These are phyloP conservation scores for Mya arenaria DNA, from an alignment of 1,140 invertebrate species.

Conservation along the genomic window DNA sequence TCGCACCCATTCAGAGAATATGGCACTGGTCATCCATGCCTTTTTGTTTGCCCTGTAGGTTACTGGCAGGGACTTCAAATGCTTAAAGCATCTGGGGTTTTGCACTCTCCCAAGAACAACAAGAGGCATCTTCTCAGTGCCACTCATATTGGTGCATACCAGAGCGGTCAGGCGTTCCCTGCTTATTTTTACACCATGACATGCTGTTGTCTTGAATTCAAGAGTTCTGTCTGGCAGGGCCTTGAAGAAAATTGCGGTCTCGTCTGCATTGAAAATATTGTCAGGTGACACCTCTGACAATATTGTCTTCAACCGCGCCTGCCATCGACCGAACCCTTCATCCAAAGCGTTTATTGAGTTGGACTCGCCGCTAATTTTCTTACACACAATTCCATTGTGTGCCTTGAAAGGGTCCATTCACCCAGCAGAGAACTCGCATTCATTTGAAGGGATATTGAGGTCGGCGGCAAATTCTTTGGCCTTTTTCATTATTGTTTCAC, in stretches of 20 bases:
- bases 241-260: slow-evolving; percentile 59
- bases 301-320: background rate
- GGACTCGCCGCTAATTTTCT: slow-evolving; percentile 25
- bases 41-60: slow-evolving; percentile 57
- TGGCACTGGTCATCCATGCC: slow-evolving; percentile 55
- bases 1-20: slow-evolving; percentile 56
- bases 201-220: slow-evolving; percentile 45
- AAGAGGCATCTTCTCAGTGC: slow-evolving; percentile 80
- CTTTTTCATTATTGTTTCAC: slow-evolving; percentile 29
- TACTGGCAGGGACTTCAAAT: slow-evolving; percentile 42
- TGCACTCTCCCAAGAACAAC: slow-evolving; percentile 82
- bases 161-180: slow-evolving; percentile 82
- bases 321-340: slow-evolving; percentile 12
- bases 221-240: slow-evolving; percentile 53
- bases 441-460: background rate
- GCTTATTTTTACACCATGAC: slow-evolving; percentile 75
- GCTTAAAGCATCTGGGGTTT: slow-evolving; percentile 82
- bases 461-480: slow-evolving; percentile 19
- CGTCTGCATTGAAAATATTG: slow-evolving; percentile 61
- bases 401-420: slow-evolving; percentile 39
- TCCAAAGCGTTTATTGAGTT: background rate
- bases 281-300: slow-evolving; percentile 15
- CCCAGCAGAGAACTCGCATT: slow-evolving; percentile 34
- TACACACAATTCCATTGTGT: slow-evolving; percentile 33
- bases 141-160: slow-evolving; percentile 79